Percentiles rank a stretch among this genome's conserved stretches.
phyloP scores from a whole-genome alignment of 2,888 invertebrate genomes.

The Andrena trimmerana region DNA sequence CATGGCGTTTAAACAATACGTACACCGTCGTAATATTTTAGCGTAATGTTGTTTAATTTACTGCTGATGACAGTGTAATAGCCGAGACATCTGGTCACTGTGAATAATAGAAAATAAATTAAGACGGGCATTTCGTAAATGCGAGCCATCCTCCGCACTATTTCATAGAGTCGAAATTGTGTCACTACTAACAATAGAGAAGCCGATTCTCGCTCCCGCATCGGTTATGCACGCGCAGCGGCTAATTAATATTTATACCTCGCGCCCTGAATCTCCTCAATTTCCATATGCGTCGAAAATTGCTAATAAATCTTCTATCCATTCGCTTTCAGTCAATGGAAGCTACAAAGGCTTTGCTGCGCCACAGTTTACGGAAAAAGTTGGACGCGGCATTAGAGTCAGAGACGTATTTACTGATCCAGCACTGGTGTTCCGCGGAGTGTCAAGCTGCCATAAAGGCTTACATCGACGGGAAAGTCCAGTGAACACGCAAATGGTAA shows the following conservation, averaged over 20 bases:
- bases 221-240: conserved; percentile 35
- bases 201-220: conserved; percentile 25
- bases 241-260: conserved; percentile 59
- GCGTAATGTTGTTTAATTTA: conserved; percentile 76
- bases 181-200: conserved; percentile 13
- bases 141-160: neutral
- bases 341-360: conserved; percentile 87
- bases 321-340: conserved; percentile 88
- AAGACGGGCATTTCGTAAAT: conserved; percentile 47
- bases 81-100: conserved; percentile 41
- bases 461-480: conserved; percentile 80
- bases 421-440: conserved; percentile 91
- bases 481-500: conserved; percentile 66
- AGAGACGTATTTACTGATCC: conserved; percentile 89
- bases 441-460: conserved; percentile 87
- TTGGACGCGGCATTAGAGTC: conserved; percentile 88
- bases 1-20: conserved; percentile 53
- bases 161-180: conserved; percentile 14
- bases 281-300: conserved; percentile 21
- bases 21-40: conserved; percentile 79
- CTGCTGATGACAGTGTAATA: conserved; percentile 77
- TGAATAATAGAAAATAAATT: conserved; percentile 43
- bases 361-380: conserved; percentile 87
- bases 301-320: conserved; percentile 13
- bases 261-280: conserved; percentile 17